Evolutionary conservation across 2,797 vertebrate species (phyloP), one percentile per base, ranked within the genome.

Genomic region (Neomorphus geoffroyi): DNA sequence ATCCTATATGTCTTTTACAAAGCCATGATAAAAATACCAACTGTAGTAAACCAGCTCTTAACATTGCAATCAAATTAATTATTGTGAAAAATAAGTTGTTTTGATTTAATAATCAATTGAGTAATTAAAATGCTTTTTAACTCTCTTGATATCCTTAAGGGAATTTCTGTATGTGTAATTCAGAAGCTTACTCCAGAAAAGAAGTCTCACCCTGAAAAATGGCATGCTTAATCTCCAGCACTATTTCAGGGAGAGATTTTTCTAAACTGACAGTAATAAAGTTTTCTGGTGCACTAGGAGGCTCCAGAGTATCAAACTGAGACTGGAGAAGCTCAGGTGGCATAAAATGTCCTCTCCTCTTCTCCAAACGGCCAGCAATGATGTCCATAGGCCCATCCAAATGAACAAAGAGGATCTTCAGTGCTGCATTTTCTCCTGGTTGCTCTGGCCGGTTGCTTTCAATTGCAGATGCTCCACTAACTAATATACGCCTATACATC

Each of bases 321-420:
- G 99, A 99, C 67, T 96, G 96, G 79, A 99, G 91, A 94, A 99
- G 96, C 70, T 97, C 92, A 27, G 96, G 94, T 18, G 98, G 97
- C 99, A 99, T 99, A 95, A 98, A 99, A 87, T 99, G 99, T 77
- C 98, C 98, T 87, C 58, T 98, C 43, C 99, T 98, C 53, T 97
- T 97, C 91, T 86, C 75, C 90, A 99, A 80, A 77, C 98, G 98
- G 72, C 73, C 92, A 75, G 98, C 96, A 92, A 99, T 98, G 69
- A 98, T 16, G 26, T 98, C 95, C 18, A 96, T 97, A 17, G 98
- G 96, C 11, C 98, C 99, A 7, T 97, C 95, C 66, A 99, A 97
- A 80, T 98, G 98, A 89, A 99, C 96, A 88, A 99, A 99, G 53
- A 98, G 97, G 80, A 99, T 97, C 70, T 98, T 96, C 17, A 98